Evolutionary conservation across 2,797 vertebrate genomes (phyloP).

Genomic region (Emys orbicularis): DNA sequence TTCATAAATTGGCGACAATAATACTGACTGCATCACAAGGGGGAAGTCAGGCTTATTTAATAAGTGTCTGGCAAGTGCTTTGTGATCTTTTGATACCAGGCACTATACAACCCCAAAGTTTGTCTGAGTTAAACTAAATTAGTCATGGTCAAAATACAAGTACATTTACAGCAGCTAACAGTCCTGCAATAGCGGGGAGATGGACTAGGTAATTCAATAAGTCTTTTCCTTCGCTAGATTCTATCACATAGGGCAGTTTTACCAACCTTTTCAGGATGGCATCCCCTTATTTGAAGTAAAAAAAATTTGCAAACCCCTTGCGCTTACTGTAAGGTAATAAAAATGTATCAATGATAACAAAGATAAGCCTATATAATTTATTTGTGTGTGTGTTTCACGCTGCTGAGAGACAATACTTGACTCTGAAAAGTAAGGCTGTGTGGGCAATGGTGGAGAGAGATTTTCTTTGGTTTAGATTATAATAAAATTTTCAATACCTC

Average conservation of each 20-base stretch:
- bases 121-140: constrained; percentile 30
- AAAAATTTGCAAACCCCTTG: background rate
- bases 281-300: background rate
- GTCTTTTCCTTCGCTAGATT: background rate
- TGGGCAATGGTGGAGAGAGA: background rate
- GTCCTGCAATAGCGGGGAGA: background rate
- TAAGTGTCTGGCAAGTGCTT: constrained; percentile 60
- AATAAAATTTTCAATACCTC: background rate
- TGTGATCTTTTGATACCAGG: constrained; percentile 51
- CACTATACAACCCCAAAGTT: constrained; percentile 28
- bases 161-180: background rate
- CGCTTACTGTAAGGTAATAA: background rate
- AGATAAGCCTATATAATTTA: background rate
- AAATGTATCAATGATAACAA: background rate
- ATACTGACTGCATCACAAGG: background rate
- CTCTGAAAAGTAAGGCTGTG: background rate
- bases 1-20: constrained; percentile 41
- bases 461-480: background rate
- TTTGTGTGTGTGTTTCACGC: background rate
- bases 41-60: constrained; percentile 46
- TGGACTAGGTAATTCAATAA: background rate
- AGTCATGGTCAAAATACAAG: background rate
- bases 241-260: background rate
- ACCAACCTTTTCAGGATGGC: background rate
- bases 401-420: background rate